These are phyloP conservation scores for Casuarius casuarius DNA, from an alignment of 2,113 vertebrate species.

Conservation along the genomic window DNA sequence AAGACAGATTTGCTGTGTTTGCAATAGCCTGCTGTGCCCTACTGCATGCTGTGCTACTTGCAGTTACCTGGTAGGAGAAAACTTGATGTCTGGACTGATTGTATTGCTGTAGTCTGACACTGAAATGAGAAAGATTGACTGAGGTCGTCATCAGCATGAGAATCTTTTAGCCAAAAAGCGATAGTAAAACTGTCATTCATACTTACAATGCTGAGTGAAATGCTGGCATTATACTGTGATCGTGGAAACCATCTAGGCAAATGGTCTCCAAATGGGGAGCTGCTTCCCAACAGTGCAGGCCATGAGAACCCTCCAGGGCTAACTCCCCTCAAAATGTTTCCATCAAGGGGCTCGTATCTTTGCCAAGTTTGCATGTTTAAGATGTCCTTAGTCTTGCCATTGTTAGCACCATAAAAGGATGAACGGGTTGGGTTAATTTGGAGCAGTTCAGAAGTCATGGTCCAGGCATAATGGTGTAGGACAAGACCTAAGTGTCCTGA, in stretches of 20 bases:
- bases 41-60: neutral
- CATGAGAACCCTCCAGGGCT: neutral
- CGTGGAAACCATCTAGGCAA: neutral
- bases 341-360: neutral
- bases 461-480: neutral
- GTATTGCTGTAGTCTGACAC: neutral
- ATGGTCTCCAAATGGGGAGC: neutral
- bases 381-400: neutral
- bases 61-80: neutral
- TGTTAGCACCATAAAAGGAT: neutral
- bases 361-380: neutral
- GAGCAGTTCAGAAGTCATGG: neutral
- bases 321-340: neutral
- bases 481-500: neutral
- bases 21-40: neutral
- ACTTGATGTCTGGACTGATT: neutral
- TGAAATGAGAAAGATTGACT: neutral
- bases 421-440: neutral
- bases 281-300: neutral
- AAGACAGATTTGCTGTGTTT: neutral
- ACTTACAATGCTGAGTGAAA: neutral
- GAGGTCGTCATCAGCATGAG: neutral
- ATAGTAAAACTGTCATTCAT: neutral
- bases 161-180: neutral
- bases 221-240: neutral